These are phyloP conservation scores for Lithobius niger DNA, from an alignment of 1,140 invertebrate genomes.

Conservation along the genomic window DNA sequence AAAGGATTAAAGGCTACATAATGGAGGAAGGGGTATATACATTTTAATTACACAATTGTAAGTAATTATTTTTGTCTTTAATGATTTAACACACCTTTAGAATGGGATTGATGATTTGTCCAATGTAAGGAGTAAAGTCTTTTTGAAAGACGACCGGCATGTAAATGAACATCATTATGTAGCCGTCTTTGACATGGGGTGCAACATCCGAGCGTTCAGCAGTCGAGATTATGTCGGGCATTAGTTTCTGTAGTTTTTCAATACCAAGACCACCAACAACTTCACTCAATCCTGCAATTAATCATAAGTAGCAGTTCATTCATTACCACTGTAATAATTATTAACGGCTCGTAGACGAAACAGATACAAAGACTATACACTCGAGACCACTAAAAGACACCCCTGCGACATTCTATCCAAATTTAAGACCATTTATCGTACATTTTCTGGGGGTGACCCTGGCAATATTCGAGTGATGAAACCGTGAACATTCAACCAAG, in stretches of 20 bases:
- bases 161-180: conserved; percentile 99
- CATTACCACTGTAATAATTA: no score
- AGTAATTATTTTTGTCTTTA: background rate
- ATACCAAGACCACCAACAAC: conserved; percentile 92
- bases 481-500: no score
- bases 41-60: no score
- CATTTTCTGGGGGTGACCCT: no score
- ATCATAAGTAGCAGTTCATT: no score
- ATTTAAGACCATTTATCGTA: no score
- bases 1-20: no score
- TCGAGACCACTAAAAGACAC: no score
- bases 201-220: conserved; percentile 88
- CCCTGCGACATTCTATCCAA: no score
- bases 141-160: conserved; percentile 92
- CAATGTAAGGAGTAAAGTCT: conserved; percentile 92
- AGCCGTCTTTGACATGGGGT: conserved; percentile 96
- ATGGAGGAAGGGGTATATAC: background rate
- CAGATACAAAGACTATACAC: no score
- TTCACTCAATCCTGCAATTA: conserved; percentile 40
- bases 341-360: no score
- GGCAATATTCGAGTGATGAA: no score
- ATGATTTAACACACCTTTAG: conserved; percentile 50
- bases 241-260: conserved; percentile 86
- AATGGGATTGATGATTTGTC: conserved; percentile 94
- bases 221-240: conserved; percentile 96